These are phyloP conservation scores for Amazona ochrocephala DNA, from an alignment of 2,797 vertebrate species.

Conservation along the genomic window DNA sequence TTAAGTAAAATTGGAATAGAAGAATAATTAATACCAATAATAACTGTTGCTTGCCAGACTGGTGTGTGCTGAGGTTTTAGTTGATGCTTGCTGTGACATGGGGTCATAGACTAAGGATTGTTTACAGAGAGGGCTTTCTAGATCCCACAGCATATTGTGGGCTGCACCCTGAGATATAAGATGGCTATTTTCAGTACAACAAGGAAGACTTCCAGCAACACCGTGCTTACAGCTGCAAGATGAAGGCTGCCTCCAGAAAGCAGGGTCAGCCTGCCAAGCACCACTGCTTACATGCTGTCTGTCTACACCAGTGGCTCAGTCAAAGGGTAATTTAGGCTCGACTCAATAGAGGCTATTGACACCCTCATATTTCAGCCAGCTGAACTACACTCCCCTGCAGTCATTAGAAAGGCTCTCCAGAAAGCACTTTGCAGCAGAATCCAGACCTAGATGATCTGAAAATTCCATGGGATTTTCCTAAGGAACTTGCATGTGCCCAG, in stretches of 20 bases:
- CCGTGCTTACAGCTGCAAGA: background rate
- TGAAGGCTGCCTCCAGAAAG: background rate
- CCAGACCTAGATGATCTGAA: background rate
- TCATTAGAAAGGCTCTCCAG: background rate
- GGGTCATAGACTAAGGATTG: too few species aligned
- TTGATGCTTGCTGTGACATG: background rate
- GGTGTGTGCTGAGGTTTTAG: background rate
- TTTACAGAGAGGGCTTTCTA: background rate
- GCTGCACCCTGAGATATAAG: accelerated
- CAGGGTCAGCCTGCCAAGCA: background rate
- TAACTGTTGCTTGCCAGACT: background rate
- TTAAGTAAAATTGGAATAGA: background rate
- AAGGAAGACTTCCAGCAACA: background rate
- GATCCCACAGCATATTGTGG: background rate
- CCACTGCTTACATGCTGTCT: background rate
- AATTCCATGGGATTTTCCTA: background rate
- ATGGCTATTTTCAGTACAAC: background rate
- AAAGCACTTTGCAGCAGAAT: background rate
- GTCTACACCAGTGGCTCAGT: background rate
- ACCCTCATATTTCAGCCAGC: background rate
- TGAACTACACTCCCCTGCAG: background rate
- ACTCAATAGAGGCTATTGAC: background rate
- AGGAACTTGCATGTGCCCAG: background rate
- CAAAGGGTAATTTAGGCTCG: background rate
- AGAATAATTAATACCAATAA: background rate